Evolutionary conservation across 2,113 vertebrate genomes (phyloP).

Genomic region (Anhinga rufa): DNA sequence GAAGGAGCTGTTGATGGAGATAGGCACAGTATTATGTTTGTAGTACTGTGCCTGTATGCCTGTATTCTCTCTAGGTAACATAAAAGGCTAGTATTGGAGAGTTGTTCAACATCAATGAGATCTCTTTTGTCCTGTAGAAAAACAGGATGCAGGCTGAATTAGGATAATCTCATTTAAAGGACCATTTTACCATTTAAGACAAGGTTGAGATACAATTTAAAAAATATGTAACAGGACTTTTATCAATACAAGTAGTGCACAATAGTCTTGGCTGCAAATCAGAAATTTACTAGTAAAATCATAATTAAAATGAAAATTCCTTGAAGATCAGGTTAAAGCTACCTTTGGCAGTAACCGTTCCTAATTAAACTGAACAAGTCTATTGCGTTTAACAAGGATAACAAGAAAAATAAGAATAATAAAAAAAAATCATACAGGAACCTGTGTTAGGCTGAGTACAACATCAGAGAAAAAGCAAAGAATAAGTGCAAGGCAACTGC

Average conservation of each 20-base stretch:
- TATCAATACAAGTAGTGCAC: background rate
- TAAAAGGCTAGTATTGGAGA: background rate
- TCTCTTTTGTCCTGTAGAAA: background rate
- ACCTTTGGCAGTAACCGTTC: background rate
- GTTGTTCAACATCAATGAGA: background rate
- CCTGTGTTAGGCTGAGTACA: background rate
- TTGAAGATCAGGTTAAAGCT: background rate
- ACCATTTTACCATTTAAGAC: background rate
- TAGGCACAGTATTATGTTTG: background rate
- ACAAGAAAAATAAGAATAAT: background rate
- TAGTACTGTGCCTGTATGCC: background rate
- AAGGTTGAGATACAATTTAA: background rate
- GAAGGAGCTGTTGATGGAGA: background rate
- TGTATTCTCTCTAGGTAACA: background rate
- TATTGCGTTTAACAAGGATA: background rate
- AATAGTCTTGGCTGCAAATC: background rate
- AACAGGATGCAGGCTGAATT: background rate
- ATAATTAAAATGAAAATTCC: slow-evolving; percentile 2
- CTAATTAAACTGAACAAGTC: background rate
- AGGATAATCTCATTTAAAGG: background rate
- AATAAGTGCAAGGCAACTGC: background rate
- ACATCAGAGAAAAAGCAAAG: background rate
- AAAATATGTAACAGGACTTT: background rate
- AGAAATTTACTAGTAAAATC: background rate
- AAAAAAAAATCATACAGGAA: background rate